Evolutionary conservation across 2,113 vertebrate genomes (phyloP).

Genomic region (pig (Sus scrofa)): T2T-Sscrofa CM000812.6:182931501-182932000

Average conservation of each 20-base stretch:
- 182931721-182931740: not conserved
- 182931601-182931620: no score
- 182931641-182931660: not conserved
- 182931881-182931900: not conserved
- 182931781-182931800: not conserved
- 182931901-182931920: not conserved
- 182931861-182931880: not conserved
- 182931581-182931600: no score
- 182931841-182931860: not conserved
- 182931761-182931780: not conserved
- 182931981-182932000: no score
- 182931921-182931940: not conserved
- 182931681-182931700: not conserved
- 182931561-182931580: no score
- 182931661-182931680: not conserved
- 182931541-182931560: no score
- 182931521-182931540: no score
- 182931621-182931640: not conserved
- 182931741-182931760: not conserved
- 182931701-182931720: not conserved
- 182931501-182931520: no score
- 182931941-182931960: no score
- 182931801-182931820: not conserved
- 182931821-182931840: not conserved
- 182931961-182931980: no score